Evolutionary conservation across 2,113 vertebrate species (phyloP).

Genomic region (Prochilodus magdalenae): DNA sequence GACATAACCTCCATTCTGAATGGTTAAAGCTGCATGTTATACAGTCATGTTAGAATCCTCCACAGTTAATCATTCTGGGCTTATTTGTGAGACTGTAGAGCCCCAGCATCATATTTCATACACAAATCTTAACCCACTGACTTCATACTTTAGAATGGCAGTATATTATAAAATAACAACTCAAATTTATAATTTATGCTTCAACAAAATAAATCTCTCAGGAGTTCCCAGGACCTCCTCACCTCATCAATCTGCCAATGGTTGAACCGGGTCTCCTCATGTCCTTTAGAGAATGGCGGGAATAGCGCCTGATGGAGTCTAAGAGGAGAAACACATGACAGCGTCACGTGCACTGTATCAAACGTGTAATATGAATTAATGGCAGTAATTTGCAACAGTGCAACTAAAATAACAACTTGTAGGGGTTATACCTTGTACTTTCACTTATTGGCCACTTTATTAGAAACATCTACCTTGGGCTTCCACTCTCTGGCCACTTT

Average conservation of each 20-base stretch:
- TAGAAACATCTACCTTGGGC: background rate
- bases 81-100: too few species aligned
- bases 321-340: slow-evolving; percentile 38
- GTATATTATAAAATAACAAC: too few species aligned
- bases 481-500: background rate
- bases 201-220: background rate
- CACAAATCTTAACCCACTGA: too few species aligned
- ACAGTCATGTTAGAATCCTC: too few species aligned
- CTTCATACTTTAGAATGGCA: too few species aligned
- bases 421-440: too few species aligned
- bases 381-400: too few species aligned
- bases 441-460: background rate
- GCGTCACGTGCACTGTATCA: background rate
- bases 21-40: too few species aligned
- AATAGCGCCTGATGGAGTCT: slow-evolving; percentile 70
- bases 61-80: too few species aligned
- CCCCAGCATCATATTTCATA: too few species aligned
- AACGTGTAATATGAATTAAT: too few species aligned
- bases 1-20: too few species aligned
- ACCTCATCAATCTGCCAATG: slow-evolving; percentile 83
- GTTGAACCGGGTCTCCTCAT: slow-evolving; percentile 62
- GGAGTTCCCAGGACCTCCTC: slow-evolving; percentile 53
- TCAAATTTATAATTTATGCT: background rate
- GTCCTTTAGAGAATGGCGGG: slow-evolving; percentile 72
- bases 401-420: background rate